phyloP scores from a whole-genome alignment of 2,113 vertebrate species.

The Microtus montanus region DNA sequence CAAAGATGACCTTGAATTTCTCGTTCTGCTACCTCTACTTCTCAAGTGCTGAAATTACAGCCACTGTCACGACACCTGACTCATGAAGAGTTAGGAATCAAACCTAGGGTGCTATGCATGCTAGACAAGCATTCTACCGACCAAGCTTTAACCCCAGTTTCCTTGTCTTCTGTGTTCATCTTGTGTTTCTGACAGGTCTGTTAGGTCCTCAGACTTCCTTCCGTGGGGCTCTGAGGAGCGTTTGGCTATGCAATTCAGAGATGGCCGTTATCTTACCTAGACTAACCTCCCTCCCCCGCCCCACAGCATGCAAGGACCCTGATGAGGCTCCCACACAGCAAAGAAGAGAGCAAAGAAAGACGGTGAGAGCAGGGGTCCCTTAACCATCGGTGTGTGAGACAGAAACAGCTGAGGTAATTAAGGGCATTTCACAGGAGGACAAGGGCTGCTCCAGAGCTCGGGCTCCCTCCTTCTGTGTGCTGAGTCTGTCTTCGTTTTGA shows the following conservation, averaged over 20 bases:
- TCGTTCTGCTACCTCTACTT: not conserved
- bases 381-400: not conserved
- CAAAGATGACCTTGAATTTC: not conserved
- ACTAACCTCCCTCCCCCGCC: not conserved
- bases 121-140: not conserved
- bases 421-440: not conserved
- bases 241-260: not conserved
- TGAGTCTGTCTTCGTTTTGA: slow-evolving; percentile 20
- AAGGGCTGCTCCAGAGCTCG: not conserved
- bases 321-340: not conserved
- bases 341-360: not conserved
- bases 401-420: not conserved
- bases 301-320: not conserved
- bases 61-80: not conserved
- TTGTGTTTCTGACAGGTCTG: not conserved
- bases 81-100: not conserved
- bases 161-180: not conserved
- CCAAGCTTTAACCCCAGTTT: not conserved
- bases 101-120: not conserved
- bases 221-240: not conserved
- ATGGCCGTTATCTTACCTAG: not conserved
- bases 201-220: not conserved
- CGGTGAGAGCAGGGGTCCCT: not conserved
- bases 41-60: not conserved
- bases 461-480: not conserved